A percentile compares a stretch with the other conserved stretches of the same genome.
These are phyloP conservation scores for Cuniculus paca DNA, from an alignment of 2,797 vertebrate species.

Conservation along the genomic window DNA sequence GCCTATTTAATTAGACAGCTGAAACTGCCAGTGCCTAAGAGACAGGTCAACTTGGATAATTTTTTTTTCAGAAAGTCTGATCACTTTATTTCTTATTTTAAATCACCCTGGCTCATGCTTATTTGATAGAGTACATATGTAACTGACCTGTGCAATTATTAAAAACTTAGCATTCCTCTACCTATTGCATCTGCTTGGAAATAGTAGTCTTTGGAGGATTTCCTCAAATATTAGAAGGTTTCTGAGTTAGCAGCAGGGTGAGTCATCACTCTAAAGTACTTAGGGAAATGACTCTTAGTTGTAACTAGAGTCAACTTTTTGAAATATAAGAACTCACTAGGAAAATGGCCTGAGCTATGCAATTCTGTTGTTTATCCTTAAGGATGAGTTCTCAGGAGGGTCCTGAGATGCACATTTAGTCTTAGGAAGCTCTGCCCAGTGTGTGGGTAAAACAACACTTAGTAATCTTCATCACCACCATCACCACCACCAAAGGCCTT, in stretches of 20 bases:
- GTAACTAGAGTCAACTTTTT: background rate
- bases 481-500: background rate
- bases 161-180: background rate
- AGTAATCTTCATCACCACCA: background rate
- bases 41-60: slow-evolving; percentile 66
- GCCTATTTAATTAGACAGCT: slow-evolving; percentile 85
- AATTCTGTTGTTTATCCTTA: background rate
- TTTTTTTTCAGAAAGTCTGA: slow-evolving; percentile 58
- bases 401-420: background rate
- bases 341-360: background rate
- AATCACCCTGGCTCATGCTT: background rate
- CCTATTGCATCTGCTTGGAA: background rate
- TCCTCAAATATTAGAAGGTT: slow-evolving; percentile 24
- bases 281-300: background rate
- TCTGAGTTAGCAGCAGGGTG: background rate
- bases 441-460: background rate
- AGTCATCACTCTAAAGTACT: background rate
- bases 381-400: background rate
- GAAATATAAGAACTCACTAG: background rate
- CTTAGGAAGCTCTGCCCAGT: background rate
- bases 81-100: slow-evolving; percentile 5
- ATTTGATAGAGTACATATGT: background rate
- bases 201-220: background rate
- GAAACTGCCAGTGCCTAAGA: slow-evolving; percentile 73
- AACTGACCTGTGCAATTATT: background rate